phyloP scores from a whole-genome alignment of 2,113 vertebrate species.

The Prietella phreatophila region DNA sequence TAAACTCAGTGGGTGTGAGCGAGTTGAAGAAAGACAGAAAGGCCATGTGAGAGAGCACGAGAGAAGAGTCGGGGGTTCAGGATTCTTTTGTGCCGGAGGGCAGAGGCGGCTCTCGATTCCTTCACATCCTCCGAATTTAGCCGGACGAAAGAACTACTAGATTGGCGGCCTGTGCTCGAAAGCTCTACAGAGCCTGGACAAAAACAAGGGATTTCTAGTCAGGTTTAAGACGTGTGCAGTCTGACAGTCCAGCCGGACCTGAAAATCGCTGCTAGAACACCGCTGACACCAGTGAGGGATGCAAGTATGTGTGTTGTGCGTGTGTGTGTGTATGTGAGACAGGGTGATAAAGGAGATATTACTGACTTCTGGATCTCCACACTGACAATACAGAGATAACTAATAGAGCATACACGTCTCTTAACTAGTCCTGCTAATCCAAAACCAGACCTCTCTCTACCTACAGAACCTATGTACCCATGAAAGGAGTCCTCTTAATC shows the following conservation, averaged over 20 bases:
- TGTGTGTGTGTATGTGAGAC: not conserved
- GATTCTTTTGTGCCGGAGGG: constrained; percentile 46
- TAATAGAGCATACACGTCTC: not conserved
- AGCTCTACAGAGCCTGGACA: constrained; percentile 8
- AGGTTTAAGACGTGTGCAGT: constrained; percentile 29
- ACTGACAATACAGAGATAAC: not conserved
- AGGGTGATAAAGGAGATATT: not conserved
- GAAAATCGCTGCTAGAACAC: not conserved
- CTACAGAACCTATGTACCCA: not conserved
- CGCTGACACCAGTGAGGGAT: constrained; percentile 28
- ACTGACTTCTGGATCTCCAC: not conserved
- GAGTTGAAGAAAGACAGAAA: constrained; percentile 41
- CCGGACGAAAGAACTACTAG: constrained; percentile 14
- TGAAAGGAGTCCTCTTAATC: not conserved
- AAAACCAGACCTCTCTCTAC: not conserved
- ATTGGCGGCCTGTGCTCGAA: not conserved
- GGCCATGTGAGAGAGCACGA: constrained; percentile 41
- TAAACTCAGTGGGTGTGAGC: constrained; percentile 44
- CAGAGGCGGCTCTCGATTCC: constrained; percentile 28
- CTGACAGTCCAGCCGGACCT: not conserved
- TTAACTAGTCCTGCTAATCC: not conserved
- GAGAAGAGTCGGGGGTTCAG: constrained; percentile 40
- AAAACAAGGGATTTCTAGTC: constrained; percentile 6
- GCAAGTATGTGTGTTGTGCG: constrained; percentile 3
- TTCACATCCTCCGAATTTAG: constrained; percentile 32